Conservation (phyloP, 2,113 vertebrate genomes). For the Nothocercus julius region DNA sequence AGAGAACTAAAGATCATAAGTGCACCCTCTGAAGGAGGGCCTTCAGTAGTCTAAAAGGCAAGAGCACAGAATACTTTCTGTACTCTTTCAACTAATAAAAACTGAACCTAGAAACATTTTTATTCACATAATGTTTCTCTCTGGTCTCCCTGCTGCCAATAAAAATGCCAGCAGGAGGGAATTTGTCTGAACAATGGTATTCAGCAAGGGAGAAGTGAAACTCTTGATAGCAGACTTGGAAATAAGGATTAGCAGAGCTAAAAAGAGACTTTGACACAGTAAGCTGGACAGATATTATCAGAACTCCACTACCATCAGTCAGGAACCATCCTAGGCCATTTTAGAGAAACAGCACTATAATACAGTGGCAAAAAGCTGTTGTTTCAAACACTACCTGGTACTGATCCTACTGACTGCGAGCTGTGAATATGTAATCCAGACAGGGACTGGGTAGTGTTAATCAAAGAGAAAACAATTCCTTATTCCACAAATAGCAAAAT, state of each 20-base stretch:
- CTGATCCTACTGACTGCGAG: not conserved
- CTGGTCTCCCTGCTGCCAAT: not conserved
- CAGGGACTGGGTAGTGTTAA: not conserved
- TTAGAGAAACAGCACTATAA: not conserved
- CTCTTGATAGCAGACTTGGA: not conserved
- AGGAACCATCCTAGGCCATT: not conserved
- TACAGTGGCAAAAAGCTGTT: not conserved
- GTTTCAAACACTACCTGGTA: not conserved
- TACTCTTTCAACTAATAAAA: rapidly evolving
- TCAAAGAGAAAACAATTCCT: not conserved
- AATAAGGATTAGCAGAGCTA: not conserved
- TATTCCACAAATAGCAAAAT: not conserved
- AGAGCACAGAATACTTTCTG: not conserved
- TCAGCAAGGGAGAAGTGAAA: not conserved
- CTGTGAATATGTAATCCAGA: not conserved
- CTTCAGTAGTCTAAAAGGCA: not conserved
- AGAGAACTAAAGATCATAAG: not conserved
- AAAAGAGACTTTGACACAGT: not conserved
- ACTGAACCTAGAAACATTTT: not conserved
- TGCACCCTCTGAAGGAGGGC: not conserved
- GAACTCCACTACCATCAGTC: not conserved
- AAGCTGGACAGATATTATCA: not conserved
- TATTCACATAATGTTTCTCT: not conserved
- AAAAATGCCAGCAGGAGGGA: not conserved
- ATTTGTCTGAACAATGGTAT: not conserved